Base-by-base conservation (phyloP, 2,797 vertebrate genomes). In the Synanceia verrucosa region DNA sequence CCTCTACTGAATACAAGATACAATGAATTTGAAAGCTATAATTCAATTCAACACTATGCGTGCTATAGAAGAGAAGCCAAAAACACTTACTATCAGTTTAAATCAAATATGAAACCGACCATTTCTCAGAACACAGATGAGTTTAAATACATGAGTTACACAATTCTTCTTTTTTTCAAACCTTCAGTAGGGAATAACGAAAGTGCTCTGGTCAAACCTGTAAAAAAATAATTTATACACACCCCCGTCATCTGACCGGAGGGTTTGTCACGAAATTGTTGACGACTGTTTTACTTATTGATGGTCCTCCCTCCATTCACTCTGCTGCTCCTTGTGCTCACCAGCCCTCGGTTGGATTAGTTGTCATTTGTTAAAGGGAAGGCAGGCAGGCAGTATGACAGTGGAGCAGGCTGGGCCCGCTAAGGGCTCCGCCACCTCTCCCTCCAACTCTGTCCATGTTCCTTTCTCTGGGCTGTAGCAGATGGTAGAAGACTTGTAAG, bases 401-500 rank as follows among this genome's bases (percentile, higher is more conserved):
- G 96, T 99, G 2, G 97, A 96, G 74, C 97, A 99, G 47, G 98
- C 95, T 0, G 98, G 98, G 65, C 98, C 98, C 1, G 98, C 98
- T 53, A 99, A 91, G 12, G 98, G 98, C 91, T 99, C 98, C 0
- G 97, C 98, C 75, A 99, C 97, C 8, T 99, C 98, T 52, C 98
- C 98, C 89, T 99, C 98, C 51, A 99, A 91, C 92, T 99, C 98
- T 82, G 96, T 99, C 98, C 98, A 99, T 62, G 94, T 96, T 82
- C 95, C 97, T 86, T 99, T 99, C 90, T 99, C 98, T 65, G 98
- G 97, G 91, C 96, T 98, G 75, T 99, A 99, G 92, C 98, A 99
- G 94, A 99, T 99, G 75, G 98, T 99, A 12, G 97, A 99, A 56
- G 98, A 99, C 92, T 99, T 99, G 90, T 99, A 99, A 56, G 98